Evolutionary conservation across 2,113 vertebrate genomes (phyloP).

Genomic region (Muntiacus reevesi): DNA sequence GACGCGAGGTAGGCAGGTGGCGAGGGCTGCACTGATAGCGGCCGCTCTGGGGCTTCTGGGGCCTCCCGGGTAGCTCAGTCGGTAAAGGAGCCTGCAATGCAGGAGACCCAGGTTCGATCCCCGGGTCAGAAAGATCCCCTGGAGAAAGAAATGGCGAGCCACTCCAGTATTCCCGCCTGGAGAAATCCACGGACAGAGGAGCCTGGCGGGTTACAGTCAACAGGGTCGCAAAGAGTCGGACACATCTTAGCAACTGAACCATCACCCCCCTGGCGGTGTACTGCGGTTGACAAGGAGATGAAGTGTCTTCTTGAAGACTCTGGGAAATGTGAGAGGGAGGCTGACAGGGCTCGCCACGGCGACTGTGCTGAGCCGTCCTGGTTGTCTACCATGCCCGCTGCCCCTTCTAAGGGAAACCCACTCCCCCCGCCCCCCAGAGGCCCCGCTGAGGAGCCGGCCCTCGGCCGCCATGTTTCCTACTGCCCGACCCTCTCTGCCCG

Average conservation of each 20-base stretch:
- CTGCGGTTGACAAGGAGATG: neutral
- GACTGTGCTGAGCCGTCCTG: neutral
- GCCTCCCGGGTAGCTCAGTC: neutral
- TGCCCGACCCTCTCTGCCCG: neutral
- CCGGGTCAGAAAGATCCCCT: neutral
- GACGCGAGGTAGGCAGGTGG: neutral
- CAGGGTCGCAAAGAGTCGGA: neutral
- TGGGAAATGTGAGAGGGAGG: neutral
- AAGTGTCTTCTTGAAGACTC: neutral
- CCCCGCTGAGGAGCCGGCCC: neutral
- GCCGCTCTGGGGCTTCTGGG: fast-evolving
- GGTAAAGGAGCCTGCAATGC: neutral
- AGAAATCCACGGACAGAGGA: neutral
- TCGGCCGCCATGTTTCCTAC: neutral
- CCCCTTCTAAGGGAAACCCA: neutral
- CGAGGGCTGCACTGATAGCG: neutral
- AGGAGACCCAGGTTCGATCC: neutral
- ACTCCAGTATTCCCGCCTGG: neutral
- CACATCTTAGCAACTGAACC: neutral
- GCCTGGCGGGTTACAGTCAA: neutral
- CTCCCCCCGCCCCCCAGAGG: fast-evolving
- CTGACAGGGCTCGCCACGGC: neutral
- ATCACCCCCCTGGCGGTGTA: neutral
- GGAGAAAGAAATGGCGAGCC: neutral
- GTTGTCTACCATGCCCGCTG: neutral